Evolutionary conservation across 37 sponge, comb jelly and placozoan species (phyloP).

Genomic region (Axinella damicornis): DNA sequence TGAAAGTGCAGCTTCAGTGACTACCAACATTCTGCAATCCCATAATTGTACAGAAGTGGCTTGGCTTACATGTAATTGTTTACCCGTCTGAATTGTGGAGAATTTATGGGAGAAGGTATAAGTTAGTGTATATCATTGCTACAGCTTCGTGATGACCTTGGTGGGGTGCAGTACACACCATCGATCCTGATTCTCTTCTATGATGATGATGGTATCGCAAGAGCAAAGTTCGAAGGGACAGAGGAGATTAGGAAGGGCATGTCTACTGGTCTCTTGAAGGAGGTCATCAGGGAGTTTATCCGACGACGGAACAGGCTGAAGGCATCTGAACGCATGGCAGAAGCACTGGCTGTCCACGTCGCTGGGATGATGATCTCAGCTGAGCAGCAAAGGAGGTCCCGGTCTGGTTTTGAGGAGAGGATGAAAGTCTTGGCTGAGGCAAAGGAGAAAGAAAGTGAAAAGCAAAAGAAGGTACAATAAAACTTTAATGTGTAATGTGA

Average conservation of each 20-base stretch:
- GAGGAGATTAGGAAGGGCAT: slow-evolving; percentile 38
- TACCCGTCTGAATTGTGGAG: too few species aligned
- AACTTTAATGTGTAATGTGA: too few species aligned
- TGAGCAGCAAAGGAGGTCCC: slow-evolving; percentile 26
- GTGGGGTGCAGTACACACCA: slow-evolving; percentile 57
- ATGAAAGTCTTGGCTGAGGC: slow-evolving; percentile 10
- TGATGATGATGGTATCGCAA: slow-evolving; percentile 7
- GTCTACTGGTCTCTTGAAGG: slow-evolving; percentile 28
- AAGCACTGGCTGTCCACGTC: slow-evolving; percentile 35
- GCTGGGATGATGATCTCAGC: not conserved
- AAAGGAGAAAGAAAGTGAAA: too few species aligned
- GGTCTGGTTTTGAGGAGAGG: slow-evolving; percentile 66
- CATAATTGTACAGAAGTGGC: too few species aligned
- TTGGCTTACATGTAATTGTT: too few species aligned
- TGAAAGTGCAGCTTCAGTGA: too few species aligned
- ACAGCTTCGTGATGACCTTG: slow-evolving; percentile 61
- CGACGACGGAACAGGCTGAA: slow-evolving; percentile 45
- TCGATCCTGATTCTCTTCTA: slow-evolving; percentile 49
- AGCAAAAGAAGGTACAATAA: too few species aligned
- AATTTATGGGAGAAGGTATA: too few species aligned
- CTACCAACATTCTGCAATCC: too few species aligned
- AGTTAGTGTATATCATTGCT: not conserved
- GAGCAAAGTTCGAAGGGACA: slow-evolving; percentile 46
- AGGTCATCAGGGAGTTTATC: slow-evolving; percentile 41
- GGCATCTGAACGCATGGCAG: slow-evolving; percentile 38